Base-by-base conservation (phyloP, 2,797 vertebrate species). In the Amniataba percoides region DNA sequence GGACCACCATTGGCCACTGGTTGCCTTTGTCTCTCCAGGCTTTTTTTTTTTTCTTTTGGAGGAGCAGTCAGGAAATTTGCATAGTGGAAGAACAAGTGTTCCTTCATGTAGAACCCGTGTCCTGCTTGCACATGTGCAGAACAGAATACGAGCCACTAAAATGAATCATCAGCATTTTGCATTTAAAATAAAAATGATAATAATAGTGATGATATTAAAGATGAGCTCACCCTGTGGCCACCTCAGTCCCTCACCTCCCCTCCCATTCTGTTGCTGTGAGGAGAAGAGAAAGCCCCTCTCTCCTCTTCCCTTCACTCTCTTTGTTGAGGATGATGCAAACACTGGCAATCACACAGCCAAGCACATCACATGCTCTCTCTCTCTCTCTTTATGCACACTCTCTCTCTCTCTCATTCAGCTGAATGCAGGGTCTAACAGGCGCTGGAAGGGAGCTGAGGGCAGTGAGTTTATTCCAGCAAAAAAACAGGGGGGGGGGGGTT, bases 261-360 rank as follows among this genome's bases (percentile, higher is more conserved):
- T 6, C 51, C 40, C 62, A 7, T 56, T 60, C 82, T 89, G 88
- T 88, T 89, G 83, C 85, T 83, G 81, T 83, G 89, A 84, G 65
- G 81, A 78, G 66, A 66, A 40, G 63, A 80, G 61, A 83, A 65
- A 83, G 45, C 51, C 0, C 66, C 39, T 66, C 69, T 70, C 81
- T 36, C 48, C 81, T 36, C 48, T 84, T 71, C 64, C 74, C 55
- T 49, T 78, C 73, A 13, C 57, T 68, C 79, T 82, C 90, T 94
- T 94, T 94, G 89, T 92, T 91, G 78, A 83, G 91, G 92, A 95
- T 96, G 95, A 96, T 96, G 95, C 95, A 96, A 96, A 94, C 95
- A 71, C 84, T 78, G 88, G 95, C 93, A 96, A 96, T 94, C 93
- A 64, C 84, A 87, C 71, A 70, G n/a, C 66, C 57, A 36, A 52